Conservation (phyloP, 37 sponge, comb jelly and placozoan genomes). For the Axinella damicornis region DNA sequence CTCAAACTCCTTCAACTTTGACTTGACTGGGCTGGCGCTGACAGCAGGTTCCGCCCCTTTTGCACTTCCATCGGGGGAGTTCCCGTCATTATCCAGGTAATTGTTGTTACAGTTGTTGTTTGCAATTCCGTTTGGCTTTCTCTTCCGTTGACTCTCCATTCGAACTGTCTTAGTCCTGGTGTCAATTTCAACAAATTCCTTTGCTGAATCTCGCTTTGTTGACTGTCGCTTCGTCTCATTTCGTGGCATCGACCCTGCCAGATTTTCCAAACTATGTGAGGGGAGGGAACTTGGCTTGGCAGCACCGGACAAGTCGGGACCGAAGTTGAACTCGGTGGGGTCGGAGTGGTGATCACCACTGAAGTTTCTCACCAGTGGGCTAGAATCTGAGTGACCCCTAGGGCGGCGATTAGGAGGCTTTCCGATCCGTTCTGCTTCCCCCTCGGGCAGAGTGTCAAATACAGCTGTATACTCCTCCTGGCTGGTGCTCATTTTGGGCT, state of each 20-base stretch:
- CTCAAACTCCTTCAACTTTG: not conserved
- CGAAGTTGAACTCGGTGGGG: no score
- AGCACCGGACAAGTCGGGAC: no score
- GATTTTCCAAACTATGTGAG: no score
- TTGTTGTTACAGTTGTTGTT: no score
- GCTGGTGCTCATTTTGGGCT: no score
- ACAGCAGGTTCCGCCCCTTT: not conserved
- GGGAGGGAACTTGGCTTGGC: no score
- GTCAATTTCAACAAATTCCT: slow-evolving; percentile 52
- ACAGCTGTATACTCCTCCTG: slow-evolving; percentile 43
- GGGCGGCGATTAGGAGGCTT: not conserved
- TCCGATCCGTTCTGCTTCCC: slow-evolving; percentile 13
- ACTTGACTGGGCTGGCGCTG: not conserved
- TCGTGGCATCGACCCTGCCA: no score
- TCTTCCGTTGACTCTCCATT: slow-evolving; percentile 15
- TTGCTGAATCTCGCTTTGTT: slow-evolving; percentile 7
- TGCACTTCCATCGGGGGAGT: not conserved
- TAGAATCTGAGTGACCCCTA: not conserved
- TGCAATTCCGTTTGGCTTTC: no score
- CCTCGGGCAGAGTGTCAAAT: slow-evolving; percentile 25
- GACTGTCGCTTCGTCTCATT: no score
- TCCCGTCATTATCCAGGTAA: not conserved
- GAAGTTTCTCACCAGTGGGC: no score
- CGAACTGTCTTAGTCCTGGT: not conserved
- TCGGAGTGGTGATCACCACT: no score